phyloP scores from a whole-genome alignment of 2,797 vertebrate genomes.

The Microctenopoma steveboyesi region DNA sequence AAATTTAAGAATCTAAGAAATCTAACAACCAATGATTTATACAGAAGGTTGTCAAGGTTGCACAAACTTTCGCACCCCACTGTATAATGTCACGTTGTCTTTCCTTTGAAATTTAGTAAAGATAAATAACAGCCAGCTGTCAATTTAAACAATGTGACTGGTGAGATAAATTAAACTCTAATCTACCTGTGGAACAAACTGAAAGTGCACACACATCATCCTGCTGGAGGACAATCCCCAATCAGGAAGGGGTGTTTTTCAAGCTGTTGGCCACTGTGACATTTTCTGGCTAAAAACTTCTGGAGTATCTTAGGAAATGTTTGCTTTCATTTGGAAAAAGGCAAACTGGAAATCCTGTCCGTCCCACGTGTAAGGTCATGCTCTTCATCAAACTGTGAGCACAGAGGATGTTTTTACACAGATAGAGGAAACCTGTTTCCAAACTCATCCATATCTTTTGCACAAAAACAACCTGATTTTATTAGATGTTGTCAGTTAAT shows the following conservation, averaged over 20 bases:
- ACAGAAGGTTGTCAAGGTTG: neutral
- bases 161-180: neutral
- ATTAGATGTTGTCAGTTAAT: neutral
- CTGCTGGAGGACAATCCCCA: constrained; percentile 49
- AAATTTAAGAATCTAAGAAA: too few species aligned
- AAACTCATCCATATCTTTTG: constrained; percentile 23
- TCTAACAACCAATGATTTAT: neutral
- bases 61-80: too few species aligned
- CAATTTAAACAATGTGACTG: neutral
- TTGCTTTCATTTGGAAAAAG: constrained; percentile 63
- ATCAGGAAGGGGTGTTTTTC: constrained; percentile 51
- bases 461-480: neutral
- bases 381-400: constrained; percentile 30
- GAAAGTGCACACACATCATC: constrained; percentile 22
- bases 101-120: neutral
- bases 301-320: constrained; percentile 61
- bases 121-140: neutral
- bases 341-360: constrained; percentile 76
- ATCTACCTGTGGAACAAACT: constrained; percentile 7
- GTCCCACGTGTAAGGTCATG: constrained; percentile 57
- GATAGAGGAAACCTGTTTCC: constrained; percentile 61
- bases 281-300: constrained; percentile 59
- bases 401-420: constrained; percentile 57
- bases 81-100: neutral
- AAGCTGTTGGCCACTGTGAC: constrained; percentile 44